These are phyloP conservation scores for Nemurella pictetii DNA, from an alignment of 2,888 invertebrate genomes.

Conservation along the genomic window DNA sequence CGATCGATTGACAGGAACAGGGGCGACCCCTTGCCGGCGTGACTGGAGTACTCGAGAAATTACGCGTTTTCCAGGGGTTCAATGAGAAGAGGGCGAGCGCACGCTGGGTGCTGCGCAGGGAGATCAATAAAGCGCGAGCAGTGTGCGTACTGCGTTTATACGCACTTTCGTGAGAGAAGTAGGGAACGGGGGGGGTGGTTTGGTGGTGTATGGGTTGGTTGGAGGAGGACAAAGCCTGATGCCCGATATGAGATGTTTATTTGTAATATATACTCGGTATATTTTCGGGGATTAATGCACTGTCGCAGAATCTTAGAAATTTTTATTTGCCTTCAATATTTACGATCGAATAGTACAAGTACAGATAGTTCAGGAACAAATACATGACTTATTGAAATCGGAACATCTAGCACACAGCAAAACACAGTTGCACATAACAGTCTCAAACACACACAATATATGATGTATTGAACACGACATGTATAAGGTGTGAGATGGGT, in stretches of 20 bases:
- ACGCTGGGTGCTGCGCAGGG: neutral
- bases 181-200: no score
- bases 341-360: neutral
- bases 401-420: neutral
- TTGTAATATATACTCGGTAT: no score
- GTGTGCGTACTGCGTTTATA: neutral
- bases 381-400: neutral
- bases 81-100: neutral
- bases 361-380: no score
- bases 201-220: no score
- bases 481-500: neutral
- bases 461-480: neutral
- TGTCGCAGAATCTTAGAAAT: neutral
- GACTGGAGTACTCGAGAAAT: neutral
- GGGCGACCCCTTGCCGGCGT: neutral
- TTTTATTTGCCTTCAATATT: neutral
- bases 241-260: no score
- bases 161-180: neutral
- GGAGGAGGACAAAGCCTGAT: no score
- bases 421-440: neutral
- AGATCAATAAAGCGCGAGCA: conserved; percentile 10
- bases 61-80: neutral
- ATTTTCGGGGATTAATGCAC: neutral
- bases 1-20: conserved; percentile 7
- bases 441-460: neutral